Conservation (phyloP, 2,797 vertebrate species). For the Moxostoma hubbsi region DNA sequence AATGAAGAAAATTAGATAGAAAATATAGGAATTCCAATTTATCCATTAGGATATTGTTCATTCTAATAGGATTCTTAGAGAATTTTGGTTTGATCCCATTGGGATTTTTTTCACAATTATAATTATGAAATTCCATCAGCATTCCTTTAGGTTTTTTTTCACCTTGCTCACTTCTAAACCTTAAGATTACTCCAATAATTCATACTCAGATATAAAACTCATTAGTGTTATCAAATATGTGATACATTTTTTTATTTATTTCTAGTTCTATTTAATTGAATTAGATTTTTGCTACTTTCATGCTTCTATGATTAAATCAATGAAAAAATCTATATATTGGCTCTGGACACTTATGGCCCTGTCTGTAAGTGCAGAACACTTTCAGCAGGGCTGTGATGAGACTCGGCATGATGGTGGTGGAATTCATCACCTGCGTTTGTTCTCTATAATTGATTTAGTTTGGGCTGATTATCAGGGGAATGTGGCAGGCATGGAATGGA, state of each 20-base stretch:
- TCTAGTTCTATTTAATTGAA: conserved; percentile 25
- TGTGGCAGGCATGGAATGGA: conserved; percentile 67
- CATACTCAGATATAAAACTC: background rate
- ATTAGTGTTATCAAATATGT: conserved; percentile 24
- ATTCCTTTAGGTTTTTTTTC: background rate
- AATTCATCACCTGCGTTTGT: conserved; percentile 64
- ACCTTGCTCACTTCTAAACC: background rate
- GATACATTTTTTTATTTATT: background rate
- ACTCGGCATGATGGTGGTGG: conserved; percentile 33
- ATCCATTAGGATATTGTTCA: conserved; percentile 1
- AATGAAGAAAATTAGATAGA: background rate
- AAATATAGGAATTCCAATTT: background rate
- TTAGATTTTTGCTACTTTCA: conserved; percentile 2
- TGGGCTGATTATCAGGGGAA: conserved; percentile 72
- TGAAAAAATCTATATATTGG: conserved; percentile 17
- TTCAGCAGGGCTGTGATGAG: conserved; percentile 29
- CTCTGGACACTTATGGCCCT: background rate
- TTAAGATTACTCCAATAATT: background rate
- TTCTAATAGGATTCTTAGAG: background rate
- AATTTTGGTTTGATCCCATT: conserved; percentile 1
- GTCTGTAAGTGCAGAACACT: conserved; percentile 10
- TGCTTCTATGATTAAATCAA: conserved; percentile 13
- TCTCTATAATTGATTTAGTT: conserved; percentile 78
- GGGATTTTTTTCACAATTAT: background rate
- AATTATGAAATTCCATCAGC: conserved; percentile 2